phyloP scores from a whole-genome alignment of 2,888 invertebrate species.

The Scaptomyza parva region DNA sequence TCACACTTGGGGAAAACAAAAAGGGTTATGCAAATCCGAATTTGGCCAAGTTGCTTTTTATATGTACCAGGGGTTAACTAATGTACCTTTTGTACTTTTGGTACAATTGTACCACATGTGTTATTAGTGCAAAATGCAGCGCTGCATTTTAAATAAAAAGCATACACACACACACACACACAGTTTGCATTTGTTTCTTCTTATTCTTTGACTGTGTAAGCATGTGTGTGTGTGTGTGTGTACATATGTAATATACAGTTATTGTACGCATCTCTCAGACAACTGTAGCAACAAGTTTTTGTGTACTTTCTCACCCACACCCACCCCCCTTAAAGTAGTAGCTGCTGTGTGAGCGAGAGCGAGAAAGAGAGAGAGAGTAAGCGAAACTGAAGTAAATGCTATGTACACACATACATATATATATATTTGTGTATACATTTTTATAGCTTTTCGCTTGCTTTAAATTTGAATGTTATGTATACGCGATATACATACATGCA shows the following conservation, averaged over 20 bases:
- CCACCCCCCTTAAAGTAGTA: neutral
- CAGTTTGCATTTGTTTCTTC: neutral
- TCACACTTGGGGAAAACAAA: neutral
- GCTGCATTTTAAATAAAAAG: constrained; percentile 18
- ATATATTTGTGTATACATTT: constrained; percentile 11
- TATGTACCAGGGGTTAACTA: too few relatives aligned
- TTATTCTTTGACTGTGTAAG: constrained; percentile 14
- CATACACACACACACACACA: constrained; percentile 1
- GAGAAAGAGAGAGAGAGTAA: neutral
- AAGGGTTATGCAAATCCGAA: neutral
- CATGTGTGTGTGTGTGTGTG: constrained; percentile 1
- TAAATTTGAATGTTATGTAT: constrained; percentile 42
- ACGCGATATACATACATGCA: constrained; percentile 1
- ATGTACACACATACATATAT: neutral
- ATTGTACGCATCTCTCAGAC: constrained; percentile 12
- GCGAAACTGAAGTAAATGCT: constrained; percentile 15
- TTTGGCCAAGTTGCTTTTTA: too few relatives aligned
- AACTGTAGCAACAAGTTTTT: constrained; percentile 49
- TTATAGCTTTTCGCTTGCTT: constrained; percentile 25
- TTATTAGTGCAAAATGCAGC: constrained; percentile 6
- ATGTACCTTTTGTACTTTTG: constrained; percentile 1
- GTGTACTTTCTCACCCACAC: neutral
- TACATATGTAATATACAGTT: constrained; percentile 16
- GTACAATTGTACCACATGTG: neutral
- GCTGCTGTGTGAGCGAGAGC: neutral